phyloP scores from a whole-genome alignment of 2,797 vertebrate species.

The Sebastes kiyomatsui region DNA sequence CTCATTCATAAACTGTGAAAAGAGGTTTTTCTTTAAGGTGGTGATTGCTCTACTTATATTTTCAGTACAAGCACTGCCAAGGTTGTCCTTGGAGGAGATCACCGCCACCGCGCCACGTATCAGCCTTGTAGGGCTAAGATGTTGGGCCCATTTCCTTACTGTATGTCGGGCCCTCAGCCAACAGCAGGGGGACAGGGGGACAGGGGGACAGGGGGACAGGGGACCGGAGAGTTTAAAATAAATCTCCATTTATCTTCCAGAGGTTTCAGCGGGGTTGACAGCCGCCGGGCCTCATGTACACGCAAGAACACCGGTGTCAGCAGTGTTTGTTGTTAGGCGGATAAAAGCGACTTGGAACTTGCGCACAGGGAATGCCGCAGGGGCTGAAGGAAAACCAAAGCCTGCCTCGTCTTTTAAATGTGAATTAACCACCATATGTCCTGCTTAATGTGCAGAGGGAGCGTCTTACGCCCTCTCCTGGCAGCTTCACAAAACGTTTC shows the following conservation, averaged over 20 bases:
- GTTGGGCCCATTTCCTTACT: constrained; percentile 48
- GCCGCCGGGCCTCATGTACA: constrained; percentile 39
- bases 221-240: constrained; percentile 73
- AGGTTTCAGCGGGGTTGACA: constrained; percentile 72
- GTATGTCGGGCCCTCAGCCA: constrained; percentile 47
- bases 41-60: neutral
- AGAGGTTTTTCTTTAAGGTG: neutral
- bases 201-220: neutral
- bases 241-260: constrained; percentile 75
- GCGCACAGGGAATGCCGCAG: constrained; percentile 33
- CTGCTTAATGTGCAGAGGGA: constrained; percentile 2
- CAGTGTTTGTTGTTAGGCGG: constrained; percentile 57
- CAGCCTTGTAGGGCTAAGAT: constrained; percentile 70
- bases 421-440: constrained; percentile 67
- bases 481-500: constrained; percentile 23
- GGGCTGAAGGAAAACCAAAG: constrained; percentile 58
- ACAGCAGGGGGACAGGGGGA: neutral
- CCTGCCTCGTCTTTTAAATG: constrained; percentile 25
- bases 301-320: constrained; percentile 70
- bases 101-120: neutral
- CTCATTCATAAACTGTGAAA: neutral
- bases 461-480: constrained; percentile 48
- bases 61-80: neutral
- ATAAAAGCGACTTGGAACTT: constrained; percentile 53
- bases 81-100: neutral